Conservation (phyloP, 2,888 invertebrate species). For the Ectobius pallidus region DNA sequence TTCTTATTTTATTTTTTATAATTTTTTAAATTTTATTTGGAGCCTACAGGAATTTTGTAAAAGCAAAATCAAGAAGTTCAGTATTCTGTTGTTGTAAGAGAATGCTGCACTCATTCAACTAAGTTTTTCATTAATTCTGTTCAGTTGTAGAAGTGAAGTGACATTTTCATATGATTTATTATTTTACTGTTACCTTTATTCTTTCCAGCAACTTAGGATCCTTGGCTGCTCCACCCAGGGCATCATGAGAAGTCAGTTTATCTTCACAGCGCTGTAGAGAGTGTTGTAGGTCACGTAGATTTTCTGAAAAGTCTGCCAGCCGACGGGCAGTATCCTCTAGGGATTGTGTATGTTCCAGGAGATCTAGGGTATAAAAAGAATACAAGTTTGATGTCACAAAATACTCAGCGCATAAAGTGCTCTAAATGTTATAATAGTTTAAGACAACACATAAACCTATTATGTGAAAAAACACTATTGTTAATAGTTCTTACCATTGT, state of each 20-base stretch:
- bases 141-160: not conserved
- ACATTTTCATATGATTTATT: not conserved
- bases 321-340: slow-evolving; percentile 83
- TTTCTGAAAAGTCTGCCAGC: slow-evolving; percentile 84
- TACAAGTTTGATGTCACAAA: too few species aligned
- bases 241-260: slow-evolving; percentile 75
- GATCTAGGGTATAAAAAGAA: slow-evolving; percentile 56
- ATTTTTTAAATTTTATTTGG: too few species aligned
- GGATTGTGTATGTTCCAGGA: slow-evolving; percentile 76
- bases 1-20: too few species aligned
- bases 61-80: too few species aligned
- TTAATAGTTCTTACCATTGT: slow-evolving; percentile 71
- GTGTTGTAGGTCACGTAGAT: slow-evolving; percentile 82
- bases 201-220: slow-evolving; percentile 86
- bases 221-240: slow-evolving; percentile 73
- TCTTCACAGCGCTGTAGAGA: slow-evolving; percentile 89
- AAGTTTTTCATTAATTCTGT: too few species aligned
- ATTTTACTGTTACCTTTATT: slow-evolving; percentile 74
- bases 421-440: too few species aligned
- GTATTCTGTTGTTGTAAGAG: too few species aligned
- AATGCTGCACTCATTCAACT: too few species aligned
- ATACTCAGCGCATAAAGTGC: too few species aligned
- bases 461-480: too few species aligned
- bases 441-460: too few species aligned
- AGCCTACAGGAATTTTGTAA: too few species aligned